These are phyloP conservation scores for Hydractinia echinata DNA, from an alignment of 30 jellyfish, hydroid and myxozoan genomes.

Conservation along the genomic window DNA sequence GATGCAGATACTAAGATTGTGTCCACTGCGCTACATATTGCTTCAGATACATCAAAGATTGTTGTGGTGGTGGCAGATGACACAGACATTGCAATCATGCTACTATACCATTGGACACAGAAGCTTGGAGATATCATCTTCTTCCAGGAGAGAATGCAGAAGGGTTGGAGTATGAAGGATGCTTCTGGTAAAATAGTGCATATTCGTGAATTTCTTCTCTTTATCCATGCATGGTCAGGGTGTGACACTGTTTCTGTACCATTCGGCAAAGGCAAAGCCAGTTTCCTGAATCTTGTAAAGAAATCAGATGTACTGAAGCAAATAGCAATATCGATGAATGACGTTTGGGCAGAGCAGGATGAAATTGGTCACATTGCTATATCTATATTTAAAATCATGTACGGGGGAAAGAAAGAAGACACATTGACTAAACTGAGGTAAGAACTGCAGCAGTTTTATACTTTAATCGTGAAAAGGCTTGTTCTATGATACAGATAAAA, in stretches of 20 bases:
- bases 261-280: conserved; percentile 33
- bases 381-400: conserved; percentile 26
- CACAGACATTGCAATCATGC: conserved; percentile 22
- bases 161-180: conserved; percentile 32
- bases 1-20: conserved; percentile 54
- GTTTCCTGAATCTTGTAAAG: conserved; percentile 26
- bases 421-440: not conserved
- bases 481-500: too few relatives aligned
- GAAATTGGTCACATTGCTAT: conserved; percentile 40
- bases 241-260: conserved; percentile 55
- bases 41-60: not conserved
- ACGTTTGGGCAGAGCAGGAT: conserved; percentile 38
- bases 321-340: conserved; percentile 25
- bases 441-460: not conserved
- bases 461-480: too few relatives aligned
- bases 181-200: conserved; percentile 31
- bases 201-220: conserved; percentile 35
- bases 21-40: conserved; percentile 30
- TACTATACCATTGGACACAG: conserved; percentile 25
- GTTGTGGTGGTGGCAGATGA: conserved; percentile 29
- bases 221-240: conserved; percentile 22
- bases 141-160: conserved; percentile 16
- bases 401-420: conserved; percentile 34
- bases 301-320: conserved; percentile 33
- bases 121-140: conserved; percentile 11